Evolutionary conservation across 2,888 invertebrate species (phyloP), one percentile per base, ranked within the genome.

Genomic region (Acrocyrtus sp.): DNA sequence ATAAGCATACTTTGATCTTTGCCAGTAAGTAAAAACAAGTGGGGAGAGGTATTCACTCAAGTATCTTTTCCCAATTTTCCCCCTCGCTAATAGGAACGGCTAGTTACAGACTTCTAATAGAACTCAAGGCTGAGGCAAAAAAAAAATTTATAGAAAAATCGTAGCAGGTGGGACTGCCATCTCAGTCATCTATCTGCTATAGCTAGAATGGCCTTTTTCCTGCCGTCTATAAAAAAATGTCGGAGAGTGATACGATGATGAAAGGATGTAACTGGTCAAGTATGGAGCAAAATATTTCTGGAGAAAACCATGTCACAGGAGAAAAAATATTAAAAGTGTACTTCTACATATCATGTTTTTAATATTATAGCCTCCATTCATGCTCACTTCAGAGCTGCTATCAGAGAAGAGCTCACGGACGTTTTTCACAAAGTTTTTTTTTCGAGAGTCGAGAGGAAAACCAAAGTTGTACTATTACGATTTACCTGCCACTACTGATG

Each of bases 91-190:
- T 5, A 34, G 34, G 34, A 12, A 34, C n/a, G n/a, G n/a, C n/a
- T 5, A 34, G 34, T 34, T 8, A 12, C 56, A 48, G 63, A 63
- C 62, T 70, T 70, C 70, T 70, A 70, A 70, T 70, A 70, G 63
- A 70, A 70, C 22, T 57, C 63, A 63, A 39, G 56, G 51, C 45
- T 70, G 29, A 43, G 19, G n/a, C n/a, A n/a, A 48, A 26, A 57
- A 53, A 41, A 58, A 54, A 57, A 65, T 27, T 63, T 60, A 58
- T 17, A 58, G 54, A 53, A 60, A 51, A 21, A 65, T 58, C 58
- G 58, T 72, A 58, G 72, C 72, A 72, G 72, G 72, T 72, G 72
- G 65, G 65, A 54, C 72, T 63, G n/a, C n/a, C n/a, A n/a, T 72
- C 72, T 63, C 63, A n/a, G n/a, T n/a, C n/a, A n/a, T 65, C 57